Evolutionary conservation across 64 coral and sea anemone species (phyloP), one percentile per base, ranked within the genome.

Genomic region (Stichodactyla helianthus): DNA sequence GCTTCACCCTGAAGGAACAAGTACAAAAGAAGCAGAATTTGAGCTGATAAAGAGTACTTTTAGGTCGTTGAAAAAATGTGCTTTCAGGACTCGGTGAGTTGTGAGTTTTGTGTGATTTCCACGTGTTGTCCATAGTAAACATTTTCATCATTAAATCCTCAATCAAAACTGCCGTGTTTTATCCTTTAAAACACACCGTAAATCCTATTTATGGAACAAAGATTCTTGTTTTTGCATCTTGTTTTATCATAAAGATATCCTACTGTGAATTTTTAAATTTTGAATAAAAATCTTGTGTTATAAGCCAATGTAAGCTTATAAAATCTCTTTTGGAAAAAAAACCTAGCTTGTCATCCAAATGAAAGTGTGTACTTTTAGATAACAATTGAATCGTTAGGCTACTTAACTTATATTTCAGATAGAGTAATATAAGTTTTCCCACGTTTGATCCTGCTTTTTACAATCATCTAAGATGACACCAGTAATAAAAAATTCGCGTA

Each of bases 31-130:
- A 88, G 97, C 87, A 55, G 93, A 99, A 90, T 77, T 92, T 53
- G 97, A 99, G 71, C 89, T 99, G 27, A 55, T 99, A 15, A 99
- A 95, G 87, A 95, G 93, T 55, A 92, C 93, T 35, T 99, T 90
- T 84, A 88, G 54, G 59, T 93, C 88, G 58, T 82, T 94, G 15
- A 95, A 86, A 82, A 99, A 92, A 88, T 99, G 97, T 85, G 88
- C 93, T 67, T 89, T 94, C 55, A 88, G 93, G 58, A 99, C 97
- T 55, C 93, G 93, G 97, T 99, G 85, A 84, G 78, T 76, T 23
- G 9, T 65, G 62, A 55, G 6, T 15, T 70, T 63, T 78, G 12
- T 57, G 19, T 55, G n/a, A 76, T 20, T 44, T 68, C 27, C 79
- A 62, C 28, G 54, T 71, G 65, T 67, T 18, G 68, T 74, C 11